Evolutionary conservation across 1,140 invertebrate genomes (phyloP).

Genomic region (Drosophila parabipectinata): DNA sequence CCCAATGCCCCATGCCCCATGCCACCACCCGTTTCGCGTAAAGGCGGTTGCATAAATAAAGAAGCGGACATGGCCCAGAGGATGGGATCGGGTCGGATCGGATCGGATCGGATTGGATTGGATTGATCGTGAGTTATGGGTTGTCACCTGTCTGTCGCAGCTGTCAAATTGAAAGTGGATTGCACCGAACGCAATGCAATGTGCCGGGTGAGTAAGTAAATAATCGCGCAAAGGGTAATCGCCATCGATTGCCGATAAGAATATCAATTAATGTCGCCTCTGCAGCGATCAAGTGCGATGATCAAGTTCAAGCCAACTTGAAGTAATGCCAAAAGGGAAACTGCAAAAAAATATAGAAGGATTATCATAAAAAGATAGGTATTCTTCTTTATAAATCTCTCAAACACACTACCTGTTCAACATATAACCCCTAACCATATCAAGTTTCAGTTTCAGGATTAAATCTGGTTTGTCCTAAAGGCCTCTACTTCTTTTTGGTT

Average conservation of each 20-base stretch:
- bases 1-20: slow-evolving; percentile 6
- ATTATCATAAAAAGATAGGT: too few relatives aligned
- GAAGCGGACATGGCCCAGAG: slow-evolving; percentile 62
- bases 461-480: slow-evolving; percentile 34
- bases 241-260: slow-evolving; percentile 81
- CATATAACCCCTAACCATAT: neutral
- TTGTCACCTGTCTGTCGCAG: slow-evolving; percentile 83
- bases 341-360: too few relatives aligned
- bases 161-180: slow-evolving; percentile 84
- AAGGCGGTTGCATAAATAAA: slow-evolving; percentile 71
- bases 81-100: slow-evolving; percentile 20
- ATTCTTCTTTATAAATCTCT: neutral
- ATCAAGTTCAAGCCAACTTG: slow-evolving; percentile 2
- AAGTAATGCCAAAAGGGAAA: too few relatives aligned
- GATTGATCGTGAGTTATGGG: slow-evolving; percentile 75
- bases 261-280: slow-evolving; percentile 82
- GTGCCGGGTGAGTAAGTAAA: slow-evolving; percentile 32
- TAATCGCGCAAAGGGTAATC: slow-evolving; percentile 59
- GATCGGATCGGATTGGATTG: slow-evolving; percentile 40
- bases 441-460: slow-evolving; percentile 21
- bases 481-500: slow-evolving; percentile 36
- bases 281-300: slow-evolving; percentile 18
- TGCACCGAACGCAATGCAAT: slow-evolving; percentile 51
- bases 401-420: neutral
- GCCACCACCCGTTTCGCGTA: slow-evolving; percentile 29